Evolutionary conservation across 2,888 invertebrate genomes (phyloP), one percentile per base, ranked within the genome.

Genomic region (Helleia helle): DNA sequence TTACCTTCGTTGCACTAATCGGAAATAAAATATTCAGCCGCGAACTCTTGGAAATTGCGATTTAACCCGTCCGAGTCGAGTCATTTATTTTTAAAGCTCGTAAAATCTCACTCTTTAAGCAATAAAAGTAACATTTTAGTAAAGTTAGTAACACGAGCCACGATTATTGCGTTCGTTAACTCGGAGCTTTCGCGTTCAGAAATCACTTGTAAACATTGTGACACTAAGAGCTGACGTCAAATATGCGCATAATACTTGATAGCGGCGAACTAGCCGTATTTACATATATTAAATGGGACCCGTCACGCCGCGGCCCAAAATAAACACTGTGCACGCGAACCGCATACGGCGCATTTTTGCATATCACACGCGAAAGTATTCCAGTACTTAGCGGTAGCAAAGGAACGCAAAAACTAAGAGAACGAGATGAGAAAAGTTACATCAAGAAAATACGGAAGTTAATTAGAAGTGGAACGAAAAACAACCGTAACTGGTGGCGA

Each of bases 401-500:
- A 54, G 58, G 24, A 54, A 57, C 62, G 62, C 60, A 64, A 74
- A 72, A 71, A 71, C 70, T 65, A 60, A 62, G 60, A 56, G 61
- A 54, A 65, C 71, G 71, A 76, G 79, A 84, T 81, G 84, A 79
- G 76, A 81, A 83, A 84, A 83, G 83, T 84, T 81, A 76, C 75
- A 76, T 79, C 70, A 72, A 81, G 80, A 80, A 81, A 80, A 76
- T 73, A 81, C 81, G 81, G 77, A 83, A 83, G 81, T 81, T 83
- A 85, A 85, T 84, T 84, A 85, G 74, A 72, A 80, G 71, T 73
- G 74, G 80, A 81, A 75, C 83, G 81, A 81, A 84, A 83, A 86
- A 85, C 86, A 86, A 86, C 86, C 86, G 86, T 85, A 77, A 79
- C 85, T 83, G 83, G 73, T 81, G 84, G 81, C 86, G 85, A 84